These are phyloP conservation scores for Diplodus sargus DNA, from an alignment of 2,797 vertebrate species.

Conservation along the genomic window DNA sequence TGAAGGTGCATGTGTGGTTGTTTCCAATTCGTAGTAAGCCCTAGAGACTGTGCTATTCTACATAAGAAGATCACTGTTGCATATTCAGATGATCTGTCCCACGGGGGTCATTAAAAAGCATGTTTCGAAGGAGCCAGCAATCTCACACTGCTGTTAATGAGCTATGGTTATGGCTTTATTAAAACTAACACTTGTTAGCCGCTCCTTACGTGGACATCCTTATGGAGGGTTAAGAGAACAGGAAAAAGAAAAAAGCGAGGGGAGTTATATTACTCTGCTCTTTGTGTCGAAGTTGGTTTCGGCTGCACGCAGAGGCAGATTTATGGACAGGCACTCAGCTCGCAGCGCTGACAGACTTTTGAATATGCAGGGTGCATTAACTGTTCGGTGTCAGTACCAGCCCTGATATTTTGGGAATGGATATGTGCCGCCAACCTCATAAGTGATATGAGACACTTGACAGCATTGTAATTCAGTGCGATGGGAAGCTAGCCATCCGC, in stretches of 20 bases:
- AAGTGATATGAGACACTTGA: slow-evolving; percentile 81
- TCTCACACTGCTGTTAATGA: slow-evolving; percentile 76
- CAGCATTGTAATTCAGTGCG: slow-evolving; percentile 78
- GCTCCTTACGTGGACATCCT: slow-evolving; percentile 59
- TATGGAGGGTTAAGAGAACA: slow-evolving; percentile 11
- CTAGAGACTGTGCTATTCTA: slow-evolving; percentile 68
- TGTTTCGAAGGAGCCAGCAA: slow-evolving; percentile 74
- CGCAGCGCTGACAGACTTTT: slow-evolving; percentile 54
- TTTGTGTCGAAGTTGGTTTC: not conserved
- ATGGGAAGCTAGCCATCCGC: slow-evolving; percentile 74
- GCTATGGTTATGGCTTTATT: slow-evolving; percentile 79
- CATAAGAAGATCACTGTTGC: slow-evolving; percentile 79
- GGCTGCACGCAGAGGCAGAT: slow-evolving; percentile 40
- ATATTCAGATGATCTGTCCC: slow-evolving; percentile 83
- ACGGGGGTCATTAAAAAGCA: slow-evolving; percentile 81
- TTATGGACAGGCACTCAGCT: slow-evolving; percentile 39
- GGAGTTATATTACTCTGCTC: slow-evolving; percentile 12
- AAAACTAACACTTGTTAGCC: slow-evolving; percentile 76
- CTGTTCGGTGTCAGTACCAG: slow-evolving; percentile 58
- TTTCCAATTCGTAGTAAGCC: slow-evolving; percentile 66
- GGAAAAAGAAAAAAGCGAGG: not conserved
- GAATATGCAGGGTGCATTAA: slow-evolving; percentile 71
- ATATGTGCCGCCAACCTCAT: slow-evolving; percentile 74
- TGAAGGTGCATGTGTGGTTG: slow-evolving; percentile 59
- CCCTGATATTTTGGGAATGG: slow-evolving; percentile 71